Evolutionary conservation across 1,140 invertebrate genomes (phyloP).

Genomic region (Magallana gigas): DNA sequence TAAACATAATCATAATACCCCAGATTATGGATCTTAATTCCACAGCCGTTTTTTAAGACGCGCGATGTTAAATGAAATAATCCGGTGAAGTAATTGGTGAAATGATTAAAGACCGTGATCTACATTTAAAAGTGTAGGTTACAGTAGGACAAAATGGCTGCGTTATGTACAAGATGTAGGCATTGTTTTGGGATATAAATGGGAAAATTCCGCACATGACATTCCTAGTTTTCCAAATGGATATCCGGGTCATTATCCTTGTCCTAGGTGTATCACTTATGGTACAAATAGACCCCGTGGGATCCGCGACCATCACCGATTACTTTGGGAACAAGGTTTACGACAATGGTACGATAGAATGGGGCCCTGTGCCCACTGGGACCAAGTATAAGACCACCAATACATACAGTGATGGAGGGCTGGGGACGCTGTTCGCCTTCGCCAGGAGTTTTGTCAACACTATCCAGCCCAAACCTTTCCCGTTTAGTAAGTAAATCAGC

Average conservation of each 20-base stretch:
- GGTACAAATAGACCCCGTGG: background rate
- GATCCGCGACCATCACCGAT: conserved; percentile 51
- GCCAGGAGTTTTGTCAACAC: conserved; percentile 65
- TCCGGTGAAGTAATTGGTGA: background rate
- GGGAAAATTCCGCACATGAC: background rate
- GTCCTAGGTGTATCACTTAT: background rate
- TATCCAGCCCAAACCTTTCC: conserved; percentile 58
- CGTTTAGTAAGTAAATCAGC: conserved; percentile 47
- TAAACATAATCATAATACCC: no score
- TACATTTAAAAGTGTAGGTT: background rate
- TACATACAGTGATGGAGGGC: conserved; percentile 52
- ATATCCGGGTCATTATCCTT: background rate
- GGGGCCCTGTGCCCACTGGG: conserved; percentile 55
- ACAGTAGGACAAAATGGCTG: conserved; percentile 4
- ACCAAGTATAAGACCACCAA: conserved; percentile 60
- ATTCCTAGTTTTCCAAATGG: background rate
- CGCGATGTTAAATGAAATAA: background rate
- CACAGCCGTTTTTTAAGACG: no score
- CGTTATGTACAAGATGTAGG: background rate
- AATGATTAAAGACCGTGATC: background rate
- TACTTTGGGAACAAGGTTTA: conserved; percentile 59
- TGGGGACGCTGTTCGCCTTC: conserved; percentile 59
- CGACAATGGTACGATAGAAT: conserved; percentile 59
- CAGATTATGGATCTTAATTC: no score
- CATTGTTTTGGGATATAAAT: no score